Evolutionary conservation across 1,140 invertebrate species (phyloP), one percentile per base, ranked within the genome.

Genomic region (Lordiphosa clarofinis): DNA sequence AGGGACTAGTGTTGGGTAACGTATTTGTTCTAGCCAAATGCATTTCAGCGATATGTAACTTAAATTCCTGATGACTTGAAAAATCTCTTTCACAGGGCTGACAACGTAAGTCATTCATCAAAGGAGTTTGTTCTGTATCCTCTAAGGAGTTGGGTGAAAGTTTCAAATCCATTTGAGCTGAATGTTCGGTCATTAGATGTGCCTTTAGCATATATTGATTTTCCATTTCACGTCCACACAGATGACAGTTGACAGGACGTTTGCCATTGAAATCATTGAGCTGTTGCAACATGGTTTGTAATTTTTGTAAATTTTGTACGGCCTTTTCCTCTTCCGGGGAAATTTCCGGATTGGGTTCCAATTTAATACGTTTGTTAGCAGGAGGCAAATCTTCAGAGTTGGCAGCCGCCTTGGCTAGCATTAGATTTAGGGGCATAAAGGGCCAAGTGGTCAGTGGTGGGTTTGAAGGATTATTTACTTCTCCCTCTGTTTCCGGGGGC

Each of bases 281-380:
- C 89, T 97, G 96, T 44, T 95, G 91, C 65, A 98, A 95, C 96
- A 97, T 97, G 0, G 95, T 95, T 88, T 98, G 96, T 12, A 97
- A 89, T 86, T 97, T 96, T 66, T 96, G 94, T 4, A 97, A 89
- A 73, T 96, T 95, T 55, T 88, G 86, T 58, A 88, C 35, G 0
- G 66, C 65, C 46, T 86, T 65, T 3, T 75, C 71, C 5, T 63
- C 70, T 4, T 74, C 63, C 2, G 7, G 28, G 2, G 60, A 55
- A 10, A 15, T 12, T 10, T 73, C 62, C 0, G 52, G 11, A 3
- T 53, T 70, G 8, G 50, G 65, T n/a, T 88, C 86, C 19, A 88
- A 46, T 28, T 88, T 88, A 39, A 88, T 88, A 19, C 86, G 73
- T 46, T 88, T 87, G 19, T 12, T 67, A 0, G 15, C 67, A 0